These are phyloP conservation scores for Platyura marginata DNA, from an alignment of 1,140 invertebrate species.

Conservation along the genomic window DNA sequence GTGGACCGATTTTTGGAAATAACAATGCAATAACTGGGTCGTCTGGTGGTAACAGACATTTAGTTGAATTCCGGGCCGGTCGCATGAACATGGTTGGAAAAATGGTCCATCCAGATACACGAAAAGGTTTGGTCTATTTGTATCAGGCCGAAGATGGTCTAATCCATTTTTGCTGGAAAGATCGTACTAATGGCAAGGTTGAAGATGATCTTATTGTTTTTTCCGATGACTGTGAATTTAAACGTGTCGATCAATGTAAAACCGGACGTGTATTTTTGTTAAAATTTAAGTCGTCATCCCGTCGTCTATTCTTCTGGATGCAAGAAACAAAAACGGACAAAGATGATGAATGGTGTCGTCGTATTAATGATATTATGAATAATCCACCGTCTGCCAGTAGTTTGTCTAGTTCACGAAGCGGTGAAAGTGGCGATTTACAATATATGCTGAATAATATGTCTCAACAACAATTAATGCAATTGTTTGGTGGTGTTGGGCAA, in stretches of 20 bases:
- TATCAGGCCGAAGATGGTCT: conserved; percentile 90
- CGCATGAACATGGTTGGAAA: conserved; percentile 92
- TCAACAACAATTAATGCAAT: conserved; percentile 90
- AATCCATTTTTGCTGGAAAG: conserved; percentile 98
- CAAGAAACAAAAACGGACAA: conserved; percentile 96
- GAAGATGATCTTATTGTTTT: conserved; percentile 91
- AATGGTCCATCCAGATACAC: conserved; percentile 87
- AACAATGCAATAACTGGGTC: conserved; percentile 33
- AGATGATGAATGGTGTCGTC: conserved; percentile 82
- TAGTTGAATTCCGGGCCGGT: conserved; percentile 90
- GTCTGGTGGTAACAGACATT: conserved; percentile 72
- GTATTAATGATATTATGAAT: conserved; percentile 90
- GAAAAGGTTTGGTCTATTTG: conserved; percentile 87
- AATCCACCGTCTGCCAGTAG: conserved; percentile 73
- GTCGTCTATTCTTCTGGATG: conserved; percentile 95
- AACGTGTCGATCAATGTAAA: conserved; percentile 83
- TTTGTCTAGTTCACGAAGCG: conserved; percentile 37
- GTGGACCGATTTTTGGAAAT: conserved; percentile 17
- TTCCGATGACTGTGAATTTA: conserved; percentile 96
- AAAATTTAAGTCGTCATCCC: conserved; percentile 85
- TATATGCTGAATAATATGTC: conserved; percentile 92
- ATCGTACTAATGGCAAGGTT: conserved; percentile 51
- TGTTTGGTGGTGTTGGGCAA: conserved; percentile 75
- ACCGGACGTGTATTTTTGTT: conserved; percentile 91
- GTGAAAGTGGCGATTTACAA: conserved; percentile 57